phyloP scores from a whole-genome alignment of 2,113 vertebrate species.

The Callipepla squamata region DNA sequence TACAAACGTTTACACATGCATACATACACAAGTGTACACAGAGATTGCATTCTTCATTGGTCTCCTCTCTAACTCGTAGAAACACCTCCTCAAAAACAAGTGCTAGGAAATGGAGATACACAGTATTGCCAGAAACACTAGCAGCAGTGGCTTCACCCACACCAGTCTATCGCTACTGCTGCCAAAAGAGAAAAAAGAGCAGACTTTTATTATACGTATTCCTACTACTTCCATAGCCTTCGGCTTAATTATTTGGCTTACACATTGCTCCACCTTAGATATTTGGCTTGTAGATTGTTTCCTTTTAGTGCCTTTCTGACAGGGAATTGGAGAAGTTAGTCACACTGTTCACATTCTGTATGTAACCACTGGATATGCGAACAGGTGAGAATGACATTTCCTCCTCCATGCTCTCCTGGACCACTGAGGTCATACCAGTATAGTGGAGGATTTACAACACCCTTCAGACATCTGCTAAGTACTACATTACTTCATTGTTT shows the following conservation, averaged over 20 bases:
- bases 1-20: background rate
- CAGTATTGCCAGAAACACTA: background rate
- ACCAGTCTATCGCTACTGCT: background rate
- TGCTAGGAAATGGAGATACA: background rate
- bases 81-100: background rate
- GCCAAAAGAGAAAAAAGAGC: background rate
- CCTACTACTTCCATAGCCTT: background rate
- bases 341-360: background rate
- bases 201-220: background rate
- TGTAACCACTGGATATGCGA: background rate
- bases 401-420: background rate
- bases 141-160: background rate
- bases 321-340: background rate
- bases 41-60: background rate
- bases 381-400: background rate
- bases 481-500: background rate
- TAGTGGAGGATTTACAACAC: background rate
- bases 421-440: background rate
- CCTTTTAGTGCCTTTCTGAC: background rate
- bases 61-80: background rate
- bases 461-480: background rate
- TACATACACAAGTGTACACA: background rate
- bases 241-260: background rate
- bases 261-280: background rate
- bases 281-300: too few relatives aligned